Evolutionary conservation across 2,888 invertebrate species (phyloP).

Genomic region (Caenorhabditis uteleia): DNA sequence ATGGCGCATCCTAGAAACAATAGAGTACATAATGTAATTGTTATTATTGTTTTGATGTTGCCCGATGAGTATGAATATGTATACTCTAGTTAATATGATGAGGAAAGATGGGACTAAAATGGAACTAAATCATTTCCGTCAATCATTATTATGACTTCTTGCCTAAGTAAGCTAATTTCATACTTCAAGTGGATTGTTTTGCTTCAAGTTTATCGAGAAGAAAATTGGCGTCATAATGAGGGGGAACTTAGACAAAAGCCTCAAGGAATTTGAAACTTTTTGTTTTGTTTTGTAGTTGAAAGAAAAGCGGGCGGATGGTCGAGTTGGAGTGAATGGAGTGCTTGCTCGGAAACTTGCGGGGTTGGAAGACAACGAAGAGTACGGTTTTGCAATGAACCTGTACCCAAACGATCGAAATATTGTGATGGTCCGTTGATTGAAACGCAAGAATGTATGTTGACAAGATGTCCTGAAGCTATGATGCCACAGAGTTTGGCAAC

Average conservation of each 20-base stretch:
- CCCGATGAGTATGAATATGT: too few species aligned
- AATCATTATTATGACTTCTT: slow-evolving; percentile 35
- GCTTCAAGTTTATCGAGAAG: too few species aligned
- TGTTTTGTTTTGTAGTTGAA: slow-evolving; percentile 45
- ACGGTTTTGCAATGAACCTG: slow-evolving; percentile 55
- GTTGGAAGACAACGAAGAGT: slow-evolving; percentile 48
- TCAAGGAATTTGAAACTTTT: too few species aligned
- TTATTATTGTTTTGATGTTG: too few species aligned
- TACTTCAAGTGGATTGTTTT: slow-evolving; percentile 39
- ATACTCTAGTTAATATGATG: too few species aligned
- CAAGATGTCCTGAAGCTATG: slow-evolving; percentile 53
- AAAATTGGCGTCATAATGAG: slow-evolving; percentile 27
- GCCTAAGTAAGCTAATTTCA: slow-evolving; percentile 31
- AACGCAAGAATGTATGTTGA: slow-evolving; percentile 41
- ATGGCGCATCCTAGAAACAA: too few species aligned
- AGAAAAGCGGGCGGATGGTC: slow-evolving; percentile 59
- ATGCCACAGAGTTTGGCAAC: slow-evolving; percentile 34
- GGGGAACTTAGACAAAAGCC: slow-evolving; percentile 4
- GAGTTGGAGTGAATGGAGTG: slow-evolving; percentile 54
- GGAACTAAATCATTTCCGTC: too few species aligned
- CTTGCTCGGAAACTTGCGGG: slow-evolving; percentile 56
- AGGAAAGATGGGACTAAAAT: too few species aligned
- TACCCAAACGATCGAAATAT: slow-evolving; percentile 52
- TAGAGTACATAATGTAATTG: too few species aligned
- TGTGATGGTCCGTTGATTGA: slow-evolving; percentile 57